Evolutionary conservation across 2,888 invertebrate genomes (phyloP).

Genomic region (Carterocephalus palaemon): DNA sequence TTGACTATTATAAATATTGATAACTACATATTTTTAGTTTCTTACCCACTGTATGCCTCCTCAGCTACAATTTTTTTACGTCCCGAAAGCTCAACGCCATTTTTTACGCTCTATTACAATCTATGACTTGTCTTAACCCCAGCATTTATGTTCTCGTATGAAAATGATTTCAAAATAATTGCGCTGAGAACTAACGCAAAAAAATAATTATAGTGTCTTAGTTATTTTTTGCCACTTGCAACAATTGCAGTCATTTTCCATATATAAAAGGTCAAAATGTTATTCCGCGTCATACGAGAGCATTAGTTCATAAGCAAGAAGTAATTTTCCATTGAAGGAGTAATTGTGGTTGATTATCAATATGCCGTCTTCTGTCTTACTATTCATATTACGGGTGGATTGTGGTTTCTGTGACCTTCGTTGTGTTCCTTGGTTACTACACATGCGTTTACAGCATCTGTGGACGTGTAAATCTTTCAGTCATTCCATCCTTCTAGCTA

Average conservation of each 20-base stretch:
- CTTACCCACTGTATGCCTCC: too few species aligned
- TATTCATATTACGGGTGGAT: constrained; percentile 12
- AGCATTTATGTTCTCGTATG: background rate
- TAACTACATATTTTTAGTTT: too few species aligned
- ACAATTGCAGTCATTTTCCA: constrained; percentile 24
- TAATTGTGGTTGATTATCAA: constrained; percentile 20
- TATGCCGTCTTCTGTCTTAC: constrained; percentile 5
- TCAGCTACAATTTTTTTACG: too few species aligned
- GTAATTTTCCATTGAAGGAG: constrained; percentile 23
- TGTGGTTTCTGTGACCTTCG: constrained; percentile 18
- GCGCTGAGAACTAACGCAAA: constrained; percentile 9
- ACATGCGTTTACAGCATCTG: background rate
- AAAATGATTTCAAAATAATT: constrained; percentile 20
- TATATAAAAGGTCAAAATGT: constrained; percentile 18
- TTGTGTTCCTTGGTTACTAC: constrained; percentile 3
- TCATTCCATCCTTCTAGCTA: too few species aligned
- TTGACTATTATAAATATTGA: too few species aligned
- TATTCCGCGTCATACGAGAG: constrained; percentile 14
- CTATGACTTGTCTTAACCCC: constrained; percentile 7
- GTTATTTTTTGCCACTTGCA: constrained; percentile 16
- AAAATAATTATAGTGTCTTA: constrained; percentile 6
- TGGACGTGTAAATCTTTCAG: too few species aligned
- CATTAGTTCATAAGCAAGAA: constrained; percentile 15
- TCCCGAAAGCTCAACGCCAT: too few species aligned
- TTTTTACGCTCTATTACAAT: background rate